Conservation (phyloP, 2,888 invertebrate genomes). For the Athetis lepigone region DNA sequence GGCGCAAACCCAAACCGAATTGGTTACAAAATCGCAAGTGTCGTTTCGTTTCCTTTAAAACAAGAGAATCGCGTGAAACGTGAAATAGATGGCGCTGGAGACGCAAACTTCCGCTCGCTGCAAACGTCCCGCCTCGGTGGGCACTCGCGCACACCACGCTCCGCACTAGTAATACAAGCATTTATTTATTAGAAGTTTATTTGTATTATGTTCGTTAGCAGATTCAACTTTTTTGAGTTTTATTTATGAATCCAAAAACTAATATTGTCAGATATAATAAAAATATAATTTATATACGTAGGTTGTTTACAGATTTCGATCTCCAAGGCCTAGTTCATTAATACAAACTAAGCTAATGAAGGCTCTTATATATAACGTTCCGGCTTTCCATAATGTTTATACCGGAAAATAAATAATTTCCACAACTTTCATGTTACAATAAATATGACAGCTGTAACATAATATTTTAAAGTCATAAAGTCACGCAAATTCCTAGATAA, state of each 20-base stretch:
- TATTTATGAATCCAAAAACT: constrained; percentile 22
- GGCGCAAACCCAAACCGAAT: constrained; percentile 84
- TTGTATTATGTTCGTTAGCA: neutral
- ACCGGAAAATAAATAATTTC: constrained; percentile 40
- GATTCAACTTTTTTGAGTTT: constrained; percentile 11
- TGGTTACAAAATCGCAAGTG: constrained; percentile 86
- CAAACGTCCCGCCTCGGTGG: constrained; percentile 62
- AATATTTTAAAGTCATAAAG: constrained; percentile 34
- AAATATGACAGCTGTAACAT: constrained; percentile 47
- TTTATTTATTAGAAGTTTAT: neutral
- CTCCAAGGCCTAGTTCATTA: constrained; percentile 35
- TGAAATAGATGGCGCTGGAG: constrained; percentile 87
- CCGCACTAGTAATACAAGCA: constrained; percentile 16
- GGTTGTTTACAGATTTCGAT: constrained; percentile 27
- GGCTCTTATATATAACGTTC: constrained; percentile 17
- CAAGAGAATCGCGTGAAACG: constrained; percentile 84
- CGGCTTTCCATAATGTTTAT: constrained; percentile 25
- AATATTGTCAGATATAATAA: constrained; percentile 6
- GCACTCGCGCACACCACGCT: constrained; percentile 55
- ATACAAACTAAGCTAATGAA: constrained; percentile 11
- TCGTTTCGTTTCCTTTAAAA: constrained; percentile 86
- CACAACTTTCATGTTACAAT: constrained; percentile 37
- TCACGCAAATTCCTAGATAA: constrained; percentile 50
- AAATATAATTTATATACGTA: constrained; percentile 4
- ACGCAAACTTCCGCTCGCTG: constrained; percentile 83